Evolutionary conservation across 2,888 invertebrate genomes (phyloP).

Genomic region (Synergus umbraculus): DNA sequence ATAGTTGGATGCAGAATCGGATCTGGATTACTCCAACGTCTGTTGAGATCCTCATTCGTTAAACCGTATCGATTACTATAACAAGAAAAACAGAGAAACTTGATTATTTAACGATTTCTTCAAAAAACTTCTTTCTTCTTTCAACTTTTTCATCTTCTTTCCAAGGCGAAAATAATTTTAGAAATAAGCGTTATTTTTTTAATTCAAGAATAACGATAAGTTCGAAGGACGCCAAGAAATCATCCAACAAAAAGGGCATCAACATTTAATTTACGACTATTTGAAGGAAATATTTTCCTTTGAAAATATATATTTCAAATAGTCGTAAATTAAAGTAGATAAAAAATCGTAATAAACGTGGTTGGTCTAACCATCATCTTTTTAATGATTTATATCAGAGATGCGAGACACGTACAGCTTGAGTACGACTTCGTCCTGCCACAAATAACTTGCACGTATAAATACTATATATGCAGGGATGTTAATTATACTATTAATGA

Average conservation of each 20-base stretch:
- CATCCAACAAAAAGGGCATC: background rate
- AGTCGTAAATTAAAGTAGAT: background rate
- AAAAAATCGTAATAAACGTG: background rate
- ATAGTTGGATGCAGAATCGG: conserved; percentile 88
- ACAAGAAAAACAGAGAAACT: conserved; percentile 59
- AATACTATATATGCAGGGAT: background rate
- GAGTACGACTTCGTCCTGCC: background rate
- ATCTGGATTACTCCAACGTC: conserved; percentile 89
- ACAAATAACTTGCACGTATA: background rate
- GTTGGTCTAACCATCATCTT: conserved; percentile 1
- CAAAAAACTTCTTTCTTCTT: background rate
- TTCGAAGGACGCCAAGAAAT: background rate
- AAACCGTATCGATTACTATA: conserved; percentile 89
- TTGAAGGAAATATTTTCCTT: conserved; percentile 1
- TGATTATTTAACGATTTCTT: conserved; percentile 26
- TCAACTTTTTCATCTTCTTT: no score
- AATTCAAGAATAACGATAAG: background rate
- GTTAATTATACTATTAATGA: background rate
- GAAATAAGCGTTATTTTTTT: no score
- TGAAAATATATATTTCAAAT: background rate
- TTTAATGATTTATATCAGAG: conserved; percentile 2
- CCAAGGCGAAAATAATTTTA: no score
- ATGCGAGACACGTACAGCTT: background rate
- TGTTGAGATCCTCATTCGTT: conserved; percentile 91
- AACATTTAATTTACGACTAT: background rate